Conservation (phyloP, 2,888 invertebrate genomes). For the Thalpophila matura region DNA sequence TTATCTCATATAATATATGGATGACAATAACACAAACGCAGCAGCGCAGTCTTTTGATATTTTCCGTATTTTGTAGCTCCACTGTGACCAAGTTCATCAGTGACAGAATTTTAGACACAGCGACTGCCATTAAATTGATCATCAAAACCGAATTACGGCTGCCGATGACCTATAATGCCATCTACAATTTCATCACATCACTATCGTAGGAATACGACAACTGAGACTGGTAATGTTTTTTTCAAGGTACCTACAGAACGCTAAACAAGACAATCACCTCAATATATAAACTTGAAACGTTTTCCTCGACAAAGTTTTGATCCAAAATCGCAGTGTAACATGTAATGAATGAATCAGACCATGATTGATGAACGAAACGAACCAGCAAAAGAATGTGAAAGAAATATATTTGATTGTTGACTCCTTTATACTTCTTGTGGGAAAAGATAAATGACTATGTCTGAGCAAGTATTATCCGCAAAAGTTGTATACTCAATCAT, state of each 20-base stretch:
- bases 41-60: background rate
- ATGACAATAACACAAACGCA: background rate
- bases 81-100: background rate
- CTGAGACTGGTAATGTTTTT: background rate
- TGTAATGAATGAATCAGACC: conserved; percentile 55
- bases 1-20: background rate
- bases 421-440: conserved; percentile 40
- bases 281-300: conserved; percentile 3
- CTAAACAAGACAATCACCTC: background rate
- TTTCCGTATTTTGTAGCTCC: background rate
- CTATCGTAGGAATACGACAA: too few species aligned
- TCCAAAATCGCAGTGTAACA: conserved; percentile 20
- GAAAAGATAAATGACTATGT: conserved; percentile 55
- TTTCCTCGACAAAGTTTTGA: conserved; percentile 17
- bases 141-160: conserved; percentile 18
- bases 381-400: conserved; percentile 44
- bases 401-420: conserved; percentile 58
- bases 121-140: conserved; percentile 16
- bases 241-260: background rate
- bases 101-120: conserved; percentile 19
- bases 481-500: conserved; percentile 59
- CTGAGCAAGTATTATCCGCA: conserved; percentile 35
- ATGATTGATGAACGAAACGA: conserved; percentile 56
- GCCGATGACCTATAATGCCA: conserved; percentile 1
- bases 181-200: too few species aligned